These are phyloP conservation scores for Drosophila mauritiana DNA, from an alignment of 1,140 invertebrate genomes.

Conservation along the genomic window DNA sequence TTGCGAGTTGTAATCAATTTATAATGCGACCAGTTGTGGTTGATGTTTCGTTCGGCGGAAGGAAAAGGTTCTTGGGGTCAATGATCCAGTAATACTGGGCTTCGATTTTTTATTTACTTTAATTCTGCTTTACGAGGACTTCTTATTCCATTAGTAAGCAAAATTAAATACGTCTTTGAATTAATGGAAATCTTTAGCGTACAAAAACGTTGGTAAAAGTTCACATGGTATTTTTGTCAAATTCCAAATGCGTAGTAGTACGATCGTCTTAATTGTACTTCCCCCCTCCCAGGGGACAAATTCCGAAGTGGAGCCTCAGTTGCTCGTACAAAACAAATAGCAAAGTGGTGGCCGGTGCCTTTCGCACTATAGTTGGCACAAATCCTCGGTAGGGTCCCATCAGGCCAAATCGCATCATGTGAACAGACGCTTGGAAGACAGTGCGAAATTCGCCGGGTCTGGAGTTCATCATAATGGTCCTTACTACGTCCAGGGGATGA, in stretches of 20 bases:
- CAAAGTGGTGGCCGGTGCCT: constrained; percentile 40
- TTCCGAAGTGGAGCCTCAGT: constrained; percentile 42
- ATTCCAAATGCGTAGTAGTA: no score
- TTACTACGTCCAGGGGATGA: constrained; percentile 55
- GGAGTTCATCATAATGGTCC: constrained; percentile 52
- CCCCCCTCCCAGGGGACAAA: constrained; percentile 7
- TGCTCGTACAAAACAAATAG: constrained; percentile 57
- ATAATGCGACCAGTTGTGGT: constrained; percentile 74
- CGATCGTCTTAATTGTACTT: not conserved
- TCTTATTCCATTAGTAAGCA: no score
- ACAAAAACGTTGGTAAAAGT: not conserved
- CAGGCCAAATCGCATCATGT: constrained; percentile 49
- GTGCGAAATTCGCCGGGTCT: constrained; percentile 23
- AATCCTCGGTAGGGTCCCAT: constrained; percentile 41
- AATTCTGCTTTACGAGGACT: no score
- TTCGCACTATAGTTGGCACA: constrained; percentile 29
- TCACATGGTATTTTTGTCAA: not conserved
- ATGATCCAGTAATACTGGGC: constrained; percentile 1
- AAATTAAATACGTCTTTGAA: no score
- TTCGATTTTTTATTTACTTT: not conserved
- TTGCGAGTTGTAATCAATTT: constrained; percentile 75
- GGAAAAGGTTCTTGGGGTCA: constrained; percentile 11
- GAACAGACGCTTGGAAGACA: not conserved
- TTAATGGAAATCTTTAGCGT: not conserved
- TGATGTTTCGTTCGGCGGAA: constrained; percentile 48